Percentiles rank a stretch among this genome's conserved stretches.
Conservation (phyloP, 2,797 vertebrate genomes). For the Chelmon rostratus region DNA sequence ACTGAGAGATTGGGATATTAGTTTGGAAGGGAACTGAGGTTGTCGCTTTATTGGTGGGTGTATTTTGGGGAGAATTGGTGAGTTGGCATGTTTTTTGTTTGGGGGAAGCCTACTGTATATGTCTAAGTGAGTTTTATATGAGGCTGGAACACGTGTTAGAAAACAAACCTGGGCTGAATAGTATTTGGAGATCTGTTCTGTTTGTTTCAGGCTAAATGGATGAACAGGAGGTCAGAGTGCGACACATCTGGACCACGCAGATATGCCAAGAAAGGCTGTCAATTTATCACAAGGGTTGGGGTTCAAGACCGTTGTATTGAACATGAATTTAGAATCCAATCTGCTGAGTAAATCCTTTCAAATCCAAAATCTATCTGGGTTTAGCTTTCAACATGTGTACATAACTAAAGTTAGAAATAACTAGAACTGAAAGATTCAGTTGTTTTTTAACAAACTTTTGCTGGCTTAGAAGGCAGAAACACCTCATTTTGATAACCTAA, state of each 20-base stretch:
- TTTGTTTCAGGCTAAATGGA: neutral
- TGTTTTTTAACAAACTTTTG: neutral
- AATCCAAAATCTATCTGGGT: neutral
- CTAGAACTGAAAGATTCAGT: neutral
- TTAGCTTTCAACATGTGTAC: neutral
- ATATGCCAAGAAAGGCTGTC: neutral
- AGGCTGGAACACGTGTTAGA: constrained; percentile 15
- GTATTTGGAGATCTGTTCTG: constrained; percentile 36
- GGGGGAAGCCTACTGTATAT: neutral
- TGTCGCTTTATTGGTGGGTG: constrained; percentile 54
- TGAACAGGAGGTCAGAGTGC: neutral
- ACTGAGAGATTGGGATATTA: constrained; percentile 40
- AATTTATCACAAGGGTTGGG: neutral
- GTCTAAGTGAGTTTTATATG: constrained; percentile 13
- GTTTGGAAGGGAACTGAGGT: constrained; percentile 34
- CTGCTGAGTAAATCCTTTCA: neutral
- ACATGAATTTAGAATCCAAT: neutral
- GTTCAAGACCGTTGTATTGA: neutral
- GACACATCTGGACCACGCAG: neutral
- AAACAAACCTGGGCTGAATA: constrained; percentile 51
- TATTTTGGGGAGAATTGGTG: constrained; percentile 23
- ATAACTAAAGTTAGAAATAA: neutral
- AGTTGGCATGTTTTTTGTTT: constrained; percentile 35
- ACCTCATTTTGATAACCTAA: neutral
- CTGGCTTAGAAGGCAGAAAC: neutral